Evolutionary conservation across 2,113 vertebrate genomes (phyloP).

Genomic region (Leptosomus discolor): DNA sequence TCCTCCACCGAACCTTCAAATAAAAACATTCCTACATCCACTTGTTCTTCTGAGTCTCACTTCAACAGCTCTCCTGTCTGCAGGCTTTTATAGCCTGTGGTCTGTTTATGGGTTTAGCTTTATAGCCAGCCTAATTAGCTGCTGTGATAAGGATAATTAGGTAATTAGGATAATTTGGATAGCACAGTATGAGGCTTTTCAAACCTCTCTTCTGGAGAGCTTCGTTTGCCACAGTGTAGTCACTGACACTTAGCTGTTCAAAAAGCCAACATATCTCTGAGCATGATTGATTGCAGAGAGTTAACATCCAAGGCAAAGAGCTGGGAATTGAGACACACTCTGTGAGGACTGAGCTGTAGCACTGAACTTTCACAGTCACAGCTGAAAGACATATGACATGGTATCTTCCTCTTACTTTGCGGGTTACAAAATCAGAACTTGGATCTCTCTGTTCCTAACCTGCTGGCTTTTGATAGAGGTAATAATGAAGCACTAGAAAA

Average conservation of each 20-base stretch:
- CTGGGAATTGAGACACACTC: background rate
- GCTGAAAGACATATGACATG: accelerated
- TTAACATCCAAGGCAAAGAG: background rate
- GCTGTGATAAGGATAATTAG: slow-evolving; percentile 54
- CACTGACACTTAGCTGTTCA: background rate
- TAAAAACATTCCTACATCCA: background rate
- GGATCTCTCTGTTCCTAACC: background rate
- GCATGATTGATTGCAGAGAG: background rate
- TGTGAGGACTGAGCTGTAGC: background rate
- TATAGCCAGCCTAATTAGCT: slow-evolving; percentile 38
- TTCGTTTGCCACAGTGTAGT: background rate
- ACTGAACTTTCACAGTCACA: background rate
- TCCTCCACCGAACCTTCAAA: background rate
- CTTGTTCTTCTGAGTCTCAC: background rate
- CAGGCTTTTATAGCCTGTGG: slow-evolving; percentile 18
- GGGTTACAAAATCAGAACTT: background rate
- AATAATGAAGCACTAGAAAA: background rate
- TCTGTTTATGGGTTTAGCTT: slow-evolving; percentile 42
- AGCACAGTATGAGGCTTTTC: slow-evolving; percentile 23
- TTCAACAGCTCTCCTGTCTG: background rate
- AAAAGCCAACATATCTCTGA: background rate
- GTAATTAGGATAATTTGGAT: slow-evolving; percentile 50
- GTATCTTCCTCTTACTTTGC: accelerated
- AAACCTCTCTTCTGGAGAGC: slow-evolving; percentile 28
- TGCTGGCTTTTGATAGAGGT: background rate